Base-by-base conservation (phyloP, 2,113 vertebrate genomes). In the Ploceus nigricollis region DNA sequence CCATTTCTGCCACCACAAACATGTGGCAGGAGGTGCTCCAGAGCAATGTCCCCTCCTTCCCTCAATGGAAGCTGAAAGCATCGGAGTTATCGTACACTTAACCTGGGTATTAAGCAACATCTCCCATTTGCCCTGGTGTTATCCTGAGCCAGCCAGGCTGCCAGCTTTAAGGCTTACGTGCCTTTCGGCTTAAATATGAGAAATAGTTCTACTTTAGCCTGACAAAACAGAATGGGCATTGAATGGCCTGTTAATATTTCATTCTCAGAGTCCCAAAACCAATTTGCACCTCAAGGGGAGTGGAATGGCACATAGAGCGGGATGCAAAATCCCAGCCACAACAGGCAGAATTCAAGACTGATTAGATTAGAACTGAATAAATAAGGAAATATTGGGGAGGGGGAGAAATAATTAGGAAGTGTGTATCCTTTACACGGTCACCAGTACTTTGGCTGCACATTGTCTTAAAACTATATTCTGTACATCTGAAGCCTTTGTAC, bases 81-180 rank as follows among this genome's bases (percentile, higher is more conserved):
- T 71, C 3, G 0, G 60, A 91, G 93, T 72, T 70, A 91, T 30
- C 5, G 6, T 66, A 60, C 64, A 50, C 92, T 88, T 85, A 94
- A 83, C 85, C 92, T 85, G 84, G 61, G 86, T 93, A 91, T 90
- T 95, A 91, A 94, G 87, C 83, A 83, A 60, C 11, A 18, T 68
- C 82, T 90, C 71, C 78, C 91, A 48, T 95, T 84, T 88, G 63
- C 73, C 63, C 84, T 57, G 61, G 65, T 35, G 54, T 76, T 89
- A 85, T 61, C 68, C 63, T 6, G 9, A 92, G 60, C 72, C 88
- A 60, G 35, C 57, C 73, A 57, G 60, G 44, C 58, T 33, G 89
- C 94, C 82, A 83, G 78, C 85, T 81, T 90, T 92, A 86, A 85
- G 51, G 63, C 33, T 93, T 82, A 85, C 15, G 19, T 76, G 79